These are phyloP conservation scores for Cyphomyrus discorhynchus DNA, from an alignment of 2,113 vertebrate genomes.

Conservation along the genomic window DNA sequence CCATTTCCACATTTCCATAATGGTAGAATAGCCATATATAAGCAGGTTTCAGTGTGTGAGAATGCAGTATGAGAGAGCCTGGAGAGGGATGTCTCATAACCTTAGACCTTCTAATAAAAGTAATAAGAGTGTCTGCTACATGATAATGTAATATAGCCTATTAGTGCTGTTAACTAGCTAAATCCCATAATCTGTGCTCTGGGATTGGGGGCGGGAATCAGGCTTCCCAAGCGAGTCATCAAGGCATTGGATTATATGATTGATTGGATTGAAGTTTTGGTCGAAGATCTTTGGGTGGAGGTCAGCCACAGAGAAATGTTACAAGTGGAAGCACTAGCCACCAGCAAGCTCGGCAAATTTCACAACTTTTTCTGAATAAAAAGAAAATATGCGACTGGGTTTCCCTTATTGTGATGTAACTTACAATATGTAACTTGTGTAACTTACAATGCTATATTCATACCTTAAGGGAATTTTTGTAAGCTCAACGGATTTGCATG, in stretches of 20 bases:
- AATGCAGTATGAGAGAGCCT: background rate
- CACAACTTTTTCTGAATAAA: background rate
- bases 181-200: background rate
- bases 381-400: background rate
- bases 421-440: too few relatives aligned
- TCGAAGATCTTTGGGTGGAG: background rate
- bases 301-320: background rate
- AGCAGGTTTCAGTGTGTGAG: background rate
- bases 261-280: background rate
- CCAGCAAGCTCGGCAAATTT: background rate
- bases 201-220: background rate
- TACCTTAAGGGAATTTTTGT: background rate
- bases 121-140: background rate
- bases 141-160: background rate
- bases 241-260: background rate
- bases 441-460: background rate
- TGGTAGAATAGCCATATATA: background rate
- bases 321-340: background rate
- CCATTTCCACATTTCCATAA: background rate
- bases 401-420: background rate
- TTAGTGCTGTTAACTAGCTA: background rate
- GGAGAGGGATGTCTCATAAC: background rate
- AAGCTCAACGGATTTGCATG: background rate
- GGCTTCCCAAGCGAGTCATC: background rate
- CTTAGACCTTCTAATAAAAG: background rate